These are phyloP conservation scores for Onychomys torridus DNA, from an alignment of 2,797 vertebrate species.

Conservation along the genomic window DNA sequence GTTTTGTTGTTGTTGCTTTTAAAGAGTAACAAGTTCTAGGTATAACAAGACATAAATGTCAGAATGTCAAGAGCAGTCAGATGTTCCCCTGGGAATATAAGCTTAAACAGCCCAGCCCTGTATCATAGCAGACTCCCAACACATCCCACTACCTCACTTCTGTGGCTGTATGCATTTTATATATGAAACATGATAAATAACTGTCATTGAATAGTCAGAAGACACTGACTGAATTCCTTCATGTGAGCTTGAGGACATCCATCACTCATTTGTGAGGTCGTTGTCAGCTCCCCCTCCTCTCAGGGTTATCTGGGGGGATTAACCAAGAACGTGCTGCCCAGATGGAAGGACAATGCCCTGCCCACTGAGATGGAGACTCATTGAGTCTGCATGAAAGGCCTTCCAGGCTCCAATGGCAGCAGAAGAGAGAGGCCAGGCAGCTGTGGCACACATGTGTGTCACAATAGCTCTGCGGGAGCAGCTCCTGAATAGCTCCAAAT, in stretches of 20 bases:
- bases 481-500: not conserved
- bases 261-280: not conserved
- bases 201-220: not conserved
- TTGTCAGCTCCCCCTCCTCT: not conserved
- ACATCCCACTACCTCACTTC: not conserved
- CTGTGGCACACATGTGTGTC: not conserved
- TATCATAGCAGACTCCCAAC: accelerated
- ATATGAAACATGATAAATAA: not conserved
- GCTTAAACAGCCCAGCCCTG: not conserved
- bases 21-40: not conserved
- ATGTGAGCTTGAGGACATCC: not conserved
- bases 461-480: not conserved
- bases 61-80: not conserved
- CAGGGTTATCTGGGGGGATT: not conserved
- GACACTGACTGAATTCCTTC: not conserved
- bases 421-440: not conserved
- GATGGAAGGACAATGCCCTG: not conserved
- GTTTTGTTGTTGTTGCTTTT: not conserved
- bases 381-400: not conserved
- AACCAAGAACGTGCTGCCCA: not conserved
- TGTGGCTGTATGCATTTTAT: not conserved
- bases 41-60: not conserved
- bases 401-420: not conserved
- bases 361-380: not conserved
- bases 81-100: not conserved